Evolutionary conservation across 2,888 invertebrate genomes (phyloP).

Genomic region (Andrena minutula): DNA sequence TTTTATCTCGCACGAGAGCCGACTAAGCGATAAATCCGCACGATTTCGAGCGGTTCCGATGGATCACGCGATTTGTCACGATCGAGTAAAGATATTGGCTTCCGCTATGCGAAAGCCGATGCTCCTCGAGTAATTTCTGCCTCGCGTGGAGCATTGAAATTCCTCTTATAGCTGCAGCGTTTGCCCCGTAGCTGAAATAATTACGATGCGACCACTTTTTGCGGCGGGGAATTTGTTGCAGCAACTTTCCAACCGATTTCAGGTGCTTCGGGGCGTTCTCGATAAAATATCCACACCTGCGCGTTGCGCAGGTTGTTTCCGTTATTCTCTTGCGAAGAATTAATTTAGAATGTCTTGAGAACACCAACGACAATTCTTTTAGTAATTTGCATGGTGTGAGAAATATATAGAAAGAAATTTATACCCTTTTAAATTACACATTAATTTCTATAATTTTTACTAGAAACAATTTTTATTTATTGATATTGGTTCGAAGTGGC

Average conservation of each 20-base stretch:
- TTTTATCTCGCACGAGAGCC: not conserved
- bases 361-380: too few relatives aligned
- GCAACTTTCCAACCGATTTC: slow-evolving; percentile 3
- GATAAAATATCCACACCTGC: not conserved
- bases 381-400: too few relatives aligned
- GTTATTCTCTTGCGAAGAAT: not conserved
- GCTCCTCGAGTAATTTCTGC: slow-evolving; percentile 5
- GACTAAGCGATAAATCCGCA: not conserved
- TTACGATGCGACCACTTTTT: not conserved
- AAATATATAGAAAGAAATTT: too few relatives aligned
- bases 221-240: not conserved
- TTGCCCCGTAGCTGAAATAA: not conserved
- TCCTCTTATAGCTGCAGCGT: not conserved
- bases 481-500: too few relatives aligned
- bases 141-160: not conserved
- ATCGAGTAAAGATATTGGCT: not conserved
- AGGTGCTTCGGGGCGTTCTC: not conserved
- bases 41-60: slow-evolving; percentile 3
- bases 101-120: slow-evolving; percentile 5
- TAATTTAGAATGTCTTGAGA: not conserved
- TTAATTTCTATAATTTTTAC: not conserved
- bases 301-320: not conserved
- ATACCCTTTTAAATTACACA: not conserved
- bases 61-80: not conserved
- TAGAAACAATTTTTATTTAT: not conserved